Evolutionary conservation across 2,888 invertebrate species (phyloP), one percentile per base, ranked within the genome.

Genomic region (Chymomyza amoena): DNA sequence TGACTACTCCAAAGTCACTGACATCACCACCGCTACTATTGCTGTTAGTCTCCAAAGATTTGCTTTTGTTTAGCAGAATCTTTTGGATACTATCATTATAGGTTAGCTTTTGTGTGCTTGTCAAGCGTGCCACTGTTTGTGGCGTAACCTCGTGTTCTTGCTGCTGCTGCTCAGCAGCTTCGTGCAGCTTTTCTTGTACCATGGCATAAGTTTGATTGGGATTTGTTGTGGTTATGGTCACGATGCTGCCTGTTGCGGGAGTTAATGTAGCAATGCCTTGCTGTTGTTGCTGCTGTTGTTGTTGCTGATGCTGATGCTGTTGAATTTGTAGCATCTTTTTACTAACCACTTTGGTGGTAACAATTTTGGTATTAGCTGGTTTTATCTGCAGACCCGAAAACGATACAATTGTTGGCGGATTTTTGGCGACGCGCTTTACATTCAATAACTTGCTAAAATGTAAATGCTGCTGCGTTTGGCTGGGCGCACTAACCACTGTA

Each of bases 241-340:
- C 85, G 93, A 93, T 72, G 92, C 93, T 82, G 94, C 94, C 84
- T 0, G 94, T 94, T 15, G 93, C 83, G 77, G 93, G 93, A 0
- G 93, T 90, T 18, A 88, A 50, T 15, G 81, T 80, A n/a, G 80
- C 66, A 57, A 88, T 81, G 6, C 59, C 64, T 54, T 64, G 70
- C 18, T 66, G 70, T 20, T 66, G 77, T 1, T 63, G 84, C 16
- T 65, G 83, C 6, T 45, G 79, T 0, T 83, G 83, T 45, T 45
- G 79, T 0, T 83, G 84, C 36, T 76, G 84, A 67, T 81, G 79
- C 1, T 83, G 84, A 36, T 76, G 84, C 69, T 81, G 82, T 61
- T 79, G 89, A 18, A 87, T 79, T 10, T 90, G 91, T 18, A 91
- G 64, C 74, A 90, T 80, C 67, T 91, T 91, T 66, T 91, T 91